Evolutionary conservation across 2,113 vertebrate species (phyloP).

Genomic region (Podarcis raffonei): DNA sequence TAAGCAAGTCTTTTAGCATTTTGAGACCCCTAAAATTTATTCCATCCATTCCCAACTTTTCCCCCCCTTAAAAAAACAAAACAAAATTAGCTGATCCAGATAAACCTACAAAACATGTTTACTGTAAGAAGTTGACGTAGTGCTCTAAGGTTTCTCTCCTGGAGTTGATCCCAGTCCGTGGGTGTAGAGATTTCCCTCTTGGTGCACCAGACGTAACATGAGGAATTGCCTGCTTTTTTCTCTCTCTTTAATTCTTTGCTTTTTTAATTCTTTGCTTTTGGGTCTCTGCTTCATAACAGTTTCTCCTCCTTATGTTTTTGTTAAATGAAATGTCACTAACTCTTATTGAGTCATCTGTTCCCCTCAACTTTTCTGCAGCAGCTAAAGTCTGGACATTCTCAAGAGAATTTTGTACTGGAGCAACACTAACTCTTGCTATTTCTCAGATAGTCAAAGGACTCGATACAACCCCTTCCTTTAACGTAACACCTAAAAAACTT

Average conservation of each 20-base stretch:
- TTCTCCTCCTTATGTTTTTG: slow-evolving; percentile 70
- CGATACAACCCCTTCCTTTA: not conserved
- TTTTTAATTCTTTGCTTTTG: not conserved
- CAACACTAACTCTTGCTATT: slow-evolving; percentile 39
- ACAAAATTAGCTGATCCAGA: slow-evolving; percentile 56
- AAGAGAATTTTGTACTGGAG: slow-evolving; percentile 58
- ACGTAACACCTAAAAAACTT: not conserved
- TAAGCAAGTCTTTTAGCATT: slow-evolving; percentile 55
- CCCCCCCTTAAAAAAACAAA: not conserved
- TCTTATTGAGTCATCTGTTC: slow-evolving; percentile 73
- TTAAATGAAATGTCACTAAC: slow-evolving; percentile 76
- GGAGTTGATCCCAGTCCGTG: slow-evolving; percentile 84
- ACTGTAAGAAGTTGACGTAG: slow-evolving; percentile 84
- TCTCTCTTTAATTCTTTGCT: not conserved
- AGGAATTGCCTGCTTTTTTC: slow-evolving; percentile 77
- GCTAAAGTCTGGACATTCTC: slow-evolving; percentile 64
- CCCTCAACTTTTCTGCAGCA: slow-evolving; percentile 49
- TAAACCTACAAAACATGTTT: slow-evolving; percentile 92
- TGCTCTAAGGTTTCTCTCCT: slow-evolving; percentile 91
- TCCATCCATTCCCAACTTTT: slow-evolving; percentile 49
- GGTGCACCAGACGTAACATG: slow-evolving; percentile 87
- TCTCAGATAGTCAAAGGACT: slow-evolving; percentile 41
- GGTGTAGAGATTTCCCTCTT: slow-evolving; percentile 87
- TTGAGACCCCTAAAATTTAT: slow-evolving; percentile 58
- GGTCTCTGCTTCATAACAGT: slow-evolving; percentile 71